Evolutionary conservation across 2,888 invertebrate species (phyloP).

Genomic region (Acheta domesticus): DNA sequence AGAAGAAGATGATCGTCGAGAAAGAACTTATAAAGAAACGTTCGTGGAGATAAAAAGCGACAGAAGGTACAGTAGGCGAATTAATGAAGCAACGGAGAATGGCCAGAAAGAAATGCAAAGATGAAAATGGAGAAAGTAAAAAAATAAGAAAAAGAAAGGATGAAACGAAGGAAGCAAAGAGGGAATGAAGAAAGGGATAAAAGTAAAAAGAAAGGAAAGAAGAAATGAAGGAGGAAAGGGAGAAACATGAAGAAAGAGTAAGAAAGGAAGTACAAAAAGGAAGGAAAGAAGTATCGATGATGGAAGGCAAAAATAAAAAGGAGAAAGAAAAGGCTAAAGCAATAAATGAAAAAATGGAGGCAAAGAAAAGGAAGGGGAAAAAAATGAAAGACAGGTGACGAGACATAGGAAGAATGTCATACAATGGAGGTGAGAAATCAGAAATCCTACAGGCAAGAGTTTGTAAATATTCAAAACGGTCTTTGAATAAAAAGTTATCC

Average conservation of each 20-base stretch:
- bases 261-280: neutral
- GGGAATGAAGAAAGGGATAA: neutral
- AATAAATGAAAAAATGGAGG: neutral
- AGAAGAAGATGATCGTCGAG: too few relatives aligned
- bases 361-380: neutral
- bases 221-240: neutral
- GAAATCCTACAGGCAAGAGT: too few relatives aligned
- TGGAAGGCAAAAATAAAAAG: neutral
- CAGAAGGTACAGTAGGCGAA: too few relatives aligned
- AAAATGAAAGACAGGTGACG: neutral
- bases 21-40: too few relatives aligned
- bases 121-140: neutral
- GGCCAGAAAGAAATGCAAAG: neutral
- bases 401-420: too few relatives aligned
- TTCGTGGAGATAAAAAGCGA: too few relatives aligned
- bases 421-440: too few relatives aligned
- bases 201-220: neutral
- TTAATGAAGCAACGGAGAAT: too few relatives aligned
- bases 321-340: neutral
- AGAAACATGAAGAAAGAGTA: neutral
- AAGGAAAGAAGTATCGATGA: too few relatives aligned
- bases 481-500: too few relatives aligned
- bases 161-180: neutral
- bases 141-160: neutral
- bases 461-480: too few relatives aligned